Evolutionary conservation across 2,797 vertebrate species (phyloP), one percentile per base, ranked within the genome.

Genomic region (Peromyscus aztecus): DNA sequence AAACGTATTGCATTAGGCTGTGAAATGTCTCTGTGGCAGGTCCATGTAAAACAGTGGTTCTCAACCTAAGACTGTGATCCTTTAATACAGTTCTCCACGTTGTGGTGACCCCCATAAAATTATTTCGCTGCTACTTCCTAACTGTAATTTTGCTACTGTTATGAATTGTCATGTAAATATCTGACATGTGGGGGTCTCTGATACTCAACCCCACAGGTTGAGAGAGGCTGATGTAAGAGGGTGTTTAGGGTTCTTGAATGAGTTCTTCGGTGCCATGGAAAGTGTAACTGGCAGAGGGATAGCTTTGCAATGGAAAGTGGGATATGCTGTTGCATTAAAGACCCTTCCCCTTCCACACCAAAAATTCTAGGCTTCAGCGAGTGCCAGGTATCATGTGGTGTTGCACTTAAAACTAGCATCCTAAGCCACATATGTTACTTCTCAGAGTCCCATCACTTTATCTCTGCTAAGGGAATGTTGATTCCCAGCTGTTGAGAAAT

Each of bases 401-500:
- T 97, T 98, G 96, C 97, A 98, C 98, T 98, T 98, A 98, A 67
- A 98, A 96, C 97, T 69, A 96, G 92, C 94, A 96, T 98, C 97
- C 98, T 97, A 96, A 97, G 61, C 98, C 98, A 96, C 98, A 97
- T 89, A 7, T 98, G 98, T 98, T 98, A 93, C 97, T 94, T 97
- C 98, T 98, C 98, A 95, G 96, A 96, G 98, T 98, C 98, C 98
- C 98, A 98, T 96, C 94, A 97, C 91, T 96, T 97, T 99, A 99
- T 99, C 98, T 98, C 97, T 93, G 97, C 97, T 98, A 97, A 98
- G 97, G 96, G 98, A 98, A 97, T 46, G 75, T 99, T 98, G 97
- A 98, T 98, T 98, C 98, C 97, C 98, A 97, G 98, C 98, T 98
- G 98, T 98, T 97, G 98, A 98, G 98, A 98, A 98, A 98, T 46